A percentile compares a stretch with the other conserved stretches of the same genome.
Evolutionary conservation across 2,113 vertebrate species (phyloP).

Genomic region (Origma solitaria): DNA sequence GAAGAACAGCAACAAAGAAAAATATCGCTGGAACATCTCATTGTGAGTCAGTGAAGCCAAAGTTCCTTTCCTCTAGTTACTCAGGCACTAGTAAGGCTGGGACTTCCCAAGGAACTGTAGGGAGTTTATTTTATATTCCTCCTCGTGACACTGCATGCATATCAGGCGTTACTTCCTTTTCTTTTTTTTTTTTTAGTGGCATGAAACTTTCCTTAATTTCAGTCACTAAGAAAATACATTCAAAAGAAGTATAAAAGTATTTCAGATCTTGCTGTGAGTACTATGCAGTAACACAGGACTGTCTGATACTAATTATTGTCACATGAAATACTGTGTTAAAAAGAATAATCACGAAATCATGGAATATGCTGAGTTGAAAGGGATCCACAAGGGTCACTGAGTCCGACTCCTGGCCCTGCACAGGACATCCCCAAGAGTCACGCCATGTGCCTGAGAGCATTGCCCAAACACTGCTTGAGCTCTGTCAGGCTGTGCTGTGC

Average conservation of each 20-base stretch:
- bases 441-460: neutral
- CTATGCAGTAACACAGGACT: neutral
- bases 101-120: neutral
- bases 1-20: neutral
- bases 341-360: neutral
- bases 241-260: neutral
- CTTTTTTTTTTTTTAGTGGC: neutral
- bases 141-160: neutral
- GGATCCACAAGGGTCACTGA: neutral
- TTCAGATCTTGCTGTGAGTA: neutral
- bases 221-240: neutral
- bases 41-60: neutral
- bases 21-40: fast-evolving
- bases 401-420: fast-evolving
- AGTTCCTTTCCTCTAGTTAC: neutral
- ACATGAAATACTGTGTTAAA: neutral
- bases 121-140: neutral
- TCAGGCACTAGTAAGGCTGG: neutral
- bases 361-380: neutral
- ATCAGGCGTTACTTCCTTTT: neutral
- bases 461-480: neutral
- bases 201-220: neutral
- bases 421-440: neutral
- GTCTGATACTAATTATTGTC: neutral
- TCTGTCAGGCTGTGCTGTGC: neutral